These are phyloP conservation scores for Drepana arcuata DNA, from an alignment of 1,140 invertebrate species.

Conservation along the genomic window DNA sequence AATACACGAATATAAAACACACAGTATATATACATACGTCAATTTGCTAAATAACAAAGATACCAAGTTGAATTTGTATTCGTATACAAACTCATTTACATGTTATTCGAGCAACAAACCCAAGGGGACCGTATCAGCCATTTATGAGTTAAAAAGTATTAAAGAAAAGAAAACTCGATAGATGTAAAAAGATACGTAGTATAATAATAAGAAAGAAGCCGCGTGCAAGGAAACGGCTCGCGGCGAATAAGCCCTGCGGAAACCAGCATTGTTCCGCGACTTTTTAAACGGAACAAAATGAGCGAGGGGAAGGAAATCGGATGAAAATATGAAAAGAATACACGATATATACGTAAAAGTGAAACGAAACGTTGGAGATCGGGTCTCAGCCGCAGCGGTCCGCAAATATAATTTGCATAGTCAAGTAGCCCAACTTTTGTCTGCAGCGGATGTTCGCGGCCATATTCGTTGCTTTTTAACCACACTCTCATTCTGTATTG, in stretches of 20 bases:
- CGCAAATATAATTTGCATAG: slow-evolving; percentile 72
- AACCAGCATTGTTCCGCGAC: slow-evolving; percentile 65
- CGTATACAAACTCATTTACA: slow-evolving; percentile 56
- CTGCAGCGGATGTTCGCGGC: slow-evolving; percentile 64
- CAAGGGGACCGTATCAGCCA: slow-evolving; percentile 62
- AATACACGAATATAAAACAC: no score
- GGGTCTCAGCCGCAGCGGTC: slow-evolving; percentile 55
- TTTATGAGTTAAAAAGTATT: slow-evolving; percentile 69
- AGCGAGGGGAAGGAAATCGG: slow-evolving; percentile 69
- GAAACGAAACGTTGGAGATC: slow-evolving; percentile 63
- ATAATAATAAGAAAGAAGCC: slow-evolving; percentile 63
- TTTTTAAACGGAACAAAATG: slow-evolving; percentile 69
- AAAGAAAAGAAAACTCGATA: slow-evolving; percentile 66
- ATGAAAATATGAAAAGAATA: slow-evolving; percentile 72
- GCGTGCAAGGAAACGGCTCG: slow-evolving; percentile 63
- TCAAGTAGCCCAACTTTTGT: slow-evolving; percentile 68
- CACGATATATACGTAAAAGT: slow-evolving; percentile 59
- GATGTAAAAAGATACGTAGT: slow-evolving; percentile 60
- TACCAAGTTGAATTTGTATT: slow-evolving; percentile 36
- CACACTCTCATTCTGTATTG: slow-evolving; percentile 65
- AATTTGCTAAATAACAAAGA: slow-evolving; percentile 19
- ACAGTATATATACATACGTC: no score
- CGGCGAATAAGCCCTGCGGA: slow-evolving; percentile 59
- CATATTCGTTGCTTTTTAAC: slow-evolving; percentile 70
- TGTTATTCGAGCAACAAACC: slow-evolving; percentile 64